A percentile compares a stretch with the other conserved stretches of the same genome.
Conservation (phyloP, 2,113 vertebrate species). For the Anoura caudifer region DNA sequence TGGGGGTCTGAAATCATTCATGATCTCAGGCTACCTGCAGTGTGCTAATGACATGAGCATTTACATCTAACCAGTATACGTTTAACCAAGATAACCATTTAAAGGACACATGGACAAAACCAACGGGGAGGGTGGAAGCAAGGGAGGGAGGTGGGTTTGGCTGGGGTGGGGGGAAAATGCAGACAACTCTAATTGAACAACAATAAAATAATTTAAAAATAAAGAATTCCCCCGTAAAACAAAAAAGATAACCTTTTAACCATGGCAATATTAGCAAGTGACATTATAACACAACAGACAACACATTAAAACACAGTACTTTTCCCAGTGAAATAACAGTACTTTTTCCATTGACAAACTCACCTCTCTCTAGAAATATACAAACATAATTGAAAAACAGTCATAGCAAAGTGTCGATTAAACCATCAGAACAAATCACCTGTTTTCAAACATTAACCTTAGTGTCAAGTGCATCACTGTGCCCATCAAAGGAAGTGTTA, state of each 20-base stretch:
- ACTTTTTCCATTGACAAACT: neutral
- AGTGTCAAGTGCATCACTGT: neutral
- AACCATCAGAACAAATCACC: slow-evolving; percentile 11
- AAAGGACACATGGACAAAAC: neutral
- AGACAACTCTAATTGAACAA: too few relatives aligned
- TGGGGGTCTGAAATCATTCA: neutral
- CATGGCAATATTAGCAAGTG: neutral
- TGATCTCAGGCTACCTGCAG: neutral
- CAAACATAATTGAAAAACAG: slow-evolving; percentile 35
- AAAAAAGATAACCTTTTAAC: slow-evolving; percentile 6
- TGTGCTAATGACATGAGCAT: neutral
- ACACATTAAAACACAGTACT: slow-evolving; percentile 5
- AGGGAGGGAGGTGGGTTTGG: too few relatives aligned
- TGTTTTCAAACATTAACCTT: slow-evolving; percentile 35
- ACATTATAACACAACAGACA: neutral
- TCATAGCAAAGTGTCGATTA: neutral
- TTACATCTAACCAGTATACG: neutral
- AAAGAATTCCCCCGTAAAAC: too few relatives aligned
- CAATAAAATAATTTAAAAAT: too few relatives aligned
- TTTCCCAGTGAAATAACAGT: neutral
- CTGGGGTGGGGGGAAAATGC: too few relatives aligned
- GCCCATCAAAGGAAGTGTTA: neutral
- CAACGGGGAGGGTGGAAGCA: too few relatives aligned
- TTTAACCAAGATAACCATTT: slow-evolving; percentile 26
- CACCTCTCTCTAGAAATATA: slow-evolving; percentile 5